These are phyloP conservation scores for Archips xylosteana DNA, from an alignment of 2,888 invertebrate species.

Conservation along the genomic window DNA sequence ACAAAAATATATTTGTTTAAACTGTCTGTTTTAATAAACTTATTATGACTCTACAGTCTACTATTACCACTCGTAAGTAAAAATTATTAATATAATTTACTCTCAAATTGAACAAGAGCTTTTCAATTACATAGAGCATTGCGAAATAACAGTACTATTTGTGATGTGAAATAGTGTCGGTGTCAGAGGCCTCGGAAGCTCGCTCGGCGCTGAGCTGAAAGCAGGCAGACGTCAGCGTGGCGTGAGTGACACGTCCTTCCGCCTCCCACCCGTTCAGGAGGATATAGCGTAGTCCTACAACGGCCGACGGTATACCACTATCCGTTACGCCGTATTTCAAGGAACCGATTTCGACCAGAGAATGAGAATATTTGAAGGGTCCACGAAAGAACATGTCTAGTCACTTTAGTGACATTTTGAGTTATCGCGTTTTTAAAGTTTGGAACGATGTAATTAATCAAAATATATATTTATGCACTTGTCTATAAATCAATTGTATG, in stretches of 20 bases:
- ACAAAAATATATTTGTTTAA: too few species aligned
- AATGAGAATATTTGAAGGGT: background rate
- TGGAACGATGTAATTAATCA: too few species aligned
- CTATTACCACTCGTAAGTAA: too few species aligned
- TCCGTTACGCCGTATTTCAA: conserved; percentile 57
- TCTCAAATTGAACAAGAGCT: background rate
- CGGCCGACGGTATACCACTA: conserved; percentile 51
- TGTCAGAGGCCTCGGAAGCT: conserved; percentile 77
- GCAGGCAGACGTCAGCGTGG: conserved; percentile 72
- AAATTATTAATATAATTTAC: background rate
- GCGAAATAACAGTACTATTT: conserved; percentile 53
- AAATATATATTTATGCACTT: too few species aligned
- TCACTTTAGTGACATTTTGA: too few species aligned
- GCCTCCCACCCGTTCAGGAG: conserved; percentile 60
- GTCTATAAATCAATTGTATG: too few species aligned
- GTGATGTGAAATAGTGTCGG: conserved; percentile 61
- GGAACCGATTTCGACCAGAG: conserved; percentile 37
- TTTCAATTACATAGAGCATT: conserved; percentile 42
- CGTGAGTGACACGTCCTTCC: conserved; percentile 82
- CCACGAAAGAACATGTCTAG: too few species aligned
- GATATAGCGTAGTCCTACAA: conserved; percentile 56
- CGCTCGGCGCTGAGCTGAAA: conserved; percentile 70
- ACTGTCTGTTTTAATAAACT: too few species aligned
- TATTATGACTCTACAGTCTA: too few species aligned
- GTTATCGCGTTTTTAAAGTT: too few species aligned